Percentiles rank a stretch among this genome's conserved stretches.
phyloP scores from a whole-genome alignment of 1,140 invertebrate species.

The Apis cerana region DNA sequence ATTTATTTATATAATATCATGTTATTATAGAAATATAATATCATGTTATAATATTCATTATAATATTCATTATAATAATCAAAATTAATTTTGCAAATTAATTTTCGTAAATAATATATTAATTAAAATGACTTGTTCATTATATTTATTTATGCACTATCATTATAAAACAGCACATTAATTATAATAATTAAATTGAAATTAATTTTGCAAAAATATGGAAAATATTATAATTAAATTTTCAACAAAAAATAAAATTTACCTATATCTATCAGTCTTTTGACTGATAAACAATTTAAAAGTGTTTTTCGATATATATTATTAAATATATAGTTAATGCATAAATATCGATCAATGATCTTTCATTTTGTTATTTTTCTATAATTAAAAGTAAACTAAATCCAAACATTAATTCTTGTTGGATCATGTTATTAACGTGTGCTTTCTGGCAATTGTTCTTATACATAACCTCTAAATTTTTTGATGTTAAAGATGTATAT shows the following conservation, averaged over 20 bases:
- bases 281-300: background rate
- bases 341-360: background rate
- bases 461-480: constrained; percentile 13
- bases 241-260: background rate
- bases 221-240: background rate
- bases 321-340: background rate
- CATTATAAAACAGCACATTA: no score
- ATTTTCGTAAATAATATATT: no score
- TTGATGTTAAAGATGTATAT: background rate
- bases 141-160: no score
- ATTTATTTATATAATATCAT: background rate
- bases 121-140: no score
- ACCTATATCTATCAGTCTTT: background rate
- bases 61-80: background rate
- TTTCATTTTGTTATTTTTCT: background rate
- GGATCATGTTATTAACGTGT: background rate
- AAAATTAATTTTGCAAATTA: background rate
- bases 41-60: no score
- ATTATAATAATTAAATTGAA: no score
- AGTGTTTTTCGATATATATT: no score
- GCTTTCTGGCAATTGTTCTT: background rate
- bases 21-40: background rate
- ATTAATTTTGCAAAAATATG: background rate
- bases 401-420: background rate
- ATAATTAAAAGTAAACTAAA: background rate